Evolutionary conservation across 1,140 invertebrate genomes (phyloP).

Genomic region (Gonioctena quinquepunctata): DNA sequence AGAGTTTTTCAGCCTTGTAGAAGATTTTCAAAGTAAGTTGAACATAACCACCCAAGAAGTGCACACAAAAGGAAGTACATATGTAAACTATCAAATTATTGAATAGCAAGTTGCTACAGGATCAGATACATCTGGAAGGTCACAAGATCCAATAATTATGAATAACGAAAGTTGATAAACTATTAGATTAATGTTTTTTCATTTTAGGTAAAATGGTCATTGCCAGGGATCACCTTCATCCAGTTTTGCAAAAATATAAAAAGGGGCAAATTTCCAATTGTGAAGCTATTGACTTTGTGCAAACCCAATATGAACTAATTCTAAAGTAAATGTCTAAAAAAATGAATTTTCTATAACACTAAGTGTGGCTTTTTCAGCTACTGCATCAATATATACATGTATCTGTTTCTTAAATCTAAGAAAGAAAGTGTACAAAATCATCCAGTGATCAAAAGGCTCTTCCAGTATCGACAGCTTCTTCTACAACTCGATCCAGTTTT

Average conservation of each 20-base stretch:
- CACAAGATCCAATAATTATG: too few species aligned
- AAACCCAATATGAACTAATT: conserved; percentile 71
- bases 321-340: conserved; percentile 63
- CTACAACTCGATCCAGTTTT: conserved; percentile 72
- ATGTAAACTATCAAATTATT: too few species aligned
- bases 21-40: conserved; percentile 73
- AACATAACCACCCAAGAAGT: too few species aligned
- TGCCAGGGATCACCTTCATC: conserved; percentile 65
- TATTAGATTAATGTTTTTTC: conserved; percentile 24
- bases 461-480: conserved; percentile 77
- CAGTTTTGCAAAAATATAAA: conserved; percentile 64
- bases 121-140: too few species aligned
- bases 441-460: conserved; percentile 82
- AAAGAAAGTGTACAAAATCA: conserved; percentile 73
- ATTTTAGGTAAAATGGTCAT: conserved; percentile 63
- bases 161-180: not conserved
- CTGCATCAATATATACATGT: conserved; percentile 84
- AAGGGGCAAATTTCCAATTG: conserved; percentile 55
- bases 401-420: conserved; percentile 80
- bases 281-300: conserved; percentile 67
- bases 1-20: conserved; percentile 75
- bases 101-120: too few species aligned
- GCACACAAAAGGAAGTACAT: too few species aligned
- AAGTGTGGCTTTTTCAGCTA: conserved; percentile 63
- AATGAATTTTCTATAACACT: conserved; percentile 16